Conservation (phyloP, 2,113 vertebrate species). For the Ursus arctos region DNA sequence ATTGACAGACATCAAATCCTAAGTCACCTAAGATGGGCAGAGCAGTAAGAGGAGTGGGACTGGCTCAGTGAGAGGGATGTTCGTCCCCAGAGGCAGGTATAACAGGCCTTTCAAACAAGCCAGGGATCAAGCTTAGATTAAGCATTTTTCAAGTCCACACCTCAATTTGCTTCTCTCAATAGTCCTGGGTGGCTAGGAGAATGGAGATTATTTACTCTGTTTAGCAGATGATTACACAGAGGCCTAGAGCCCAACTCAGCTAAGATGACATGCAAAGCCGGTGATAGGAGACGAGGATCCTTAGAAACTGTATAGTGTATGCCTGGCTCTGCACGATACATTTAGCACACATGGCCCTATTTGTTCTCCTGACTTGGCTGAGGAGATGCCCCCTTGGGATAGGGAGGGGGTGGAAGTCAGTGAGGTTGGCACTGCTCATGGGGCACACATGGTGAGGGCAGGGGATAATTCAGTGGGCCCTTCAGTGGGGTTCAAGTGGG, state of each 20-base stretch:
- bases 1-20: background rate
- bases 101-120: background rate
- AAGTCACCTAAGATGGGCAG: background rate
- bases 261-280: too few species aligned
- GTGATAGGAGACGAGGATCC: background rate
- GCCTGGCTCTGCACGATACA: background rate
- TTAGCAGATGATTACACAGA: background rate
- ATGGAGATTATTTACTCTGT: background rate
- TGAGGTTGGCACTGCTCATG: background rate
- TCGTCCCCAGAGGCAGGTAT: background rate
- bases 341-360: background rate
- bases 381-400: background rate
- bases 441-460: fast-evolving
- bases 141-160: background rate
- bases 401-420: background rate
- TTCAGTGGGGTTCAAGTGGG: fast-evolving
- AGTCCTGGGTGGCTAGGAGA: background rate
- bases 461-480: background rate
- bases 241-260: background rate
- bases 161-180: background rate
- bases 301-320: background rate
- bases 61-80: too few species aligned
- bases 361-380: background rate
- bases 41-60: background rate
- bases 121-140: too few species aligned